Percentiles rank a stretch among this genome's conserved stretches.
phyloP scores from a whole-genome alignment of 2,797 vertebrate species.

The Trematomus bernacchii region DNA sequence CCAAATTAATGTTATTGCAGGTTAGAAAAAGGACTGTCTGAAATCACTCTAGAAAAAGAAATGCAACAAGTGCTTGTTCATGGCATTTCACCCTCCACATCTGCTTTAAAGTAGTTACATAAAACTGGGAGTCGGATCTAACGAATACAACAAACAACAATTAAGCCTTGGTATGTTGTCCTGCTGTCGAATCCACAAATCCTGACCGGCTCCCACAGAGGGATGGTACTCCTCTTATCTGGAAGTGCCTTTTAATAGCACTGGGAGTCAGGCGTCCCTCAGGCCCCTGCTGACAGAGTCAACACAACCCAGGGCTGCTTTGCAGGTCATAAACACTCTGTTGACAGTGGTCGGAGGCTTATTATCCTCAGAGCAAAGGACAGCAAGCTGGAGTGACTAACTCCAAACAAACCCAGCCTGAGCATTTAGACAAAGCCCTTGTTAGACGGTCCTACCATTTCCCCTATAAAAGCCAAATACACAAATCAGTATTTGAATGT shows the following conservation, averaged over 20 bases:
- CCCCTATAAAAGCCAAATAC: neutral
- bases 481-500: slow-evolving; percentile 7
- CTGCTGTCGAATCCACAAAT: slow-evolving; percentile 46
- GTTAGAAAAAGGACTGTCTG: neutral
- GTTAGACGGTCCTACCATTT: slow-evolving; percentile 36
- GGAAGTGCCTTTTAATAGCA: slow-evolving; percentile 78
- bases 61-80: neutral
- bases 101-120: slow-evolving; percentile 2
- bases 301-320: slow-evolving; percentile 71
- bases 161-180: slow-evolving; percentile 11
- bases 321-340: slow-evolving; percentile 83
- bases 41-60: neutral
- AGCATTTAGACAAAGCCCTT: slow-evolving; percentile 52
- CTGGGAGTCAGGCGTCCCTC: slow-evolving; percentile 48
- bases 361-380: slow-evolving; percentile 69
- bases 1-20: slow-evolving; percentile 29
- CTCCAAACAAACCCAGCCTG: slow-evolving; percentile 64
- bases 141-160: slow-evolving; percentile 3
- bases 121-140: neutral
- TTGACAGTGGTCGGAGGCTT: slow-evolving; percentile 74
- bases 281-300: slow-evolving; percentile 77
- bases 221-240: slow-evolving; percentile 72
- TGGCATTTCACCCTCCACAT: neutral
- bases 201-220: slow-evolving; percentile 23
- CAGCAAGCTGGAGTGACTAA: slow-evolving; percentile 56